Percentiles rank a stretch among this genome's conserved stretches.
These are phyloP conservation scores for Macroglossus sobrinus DNA, from an alignment of 2,113 vertebrate genomes.

Conservation along the genomic window DNA sequence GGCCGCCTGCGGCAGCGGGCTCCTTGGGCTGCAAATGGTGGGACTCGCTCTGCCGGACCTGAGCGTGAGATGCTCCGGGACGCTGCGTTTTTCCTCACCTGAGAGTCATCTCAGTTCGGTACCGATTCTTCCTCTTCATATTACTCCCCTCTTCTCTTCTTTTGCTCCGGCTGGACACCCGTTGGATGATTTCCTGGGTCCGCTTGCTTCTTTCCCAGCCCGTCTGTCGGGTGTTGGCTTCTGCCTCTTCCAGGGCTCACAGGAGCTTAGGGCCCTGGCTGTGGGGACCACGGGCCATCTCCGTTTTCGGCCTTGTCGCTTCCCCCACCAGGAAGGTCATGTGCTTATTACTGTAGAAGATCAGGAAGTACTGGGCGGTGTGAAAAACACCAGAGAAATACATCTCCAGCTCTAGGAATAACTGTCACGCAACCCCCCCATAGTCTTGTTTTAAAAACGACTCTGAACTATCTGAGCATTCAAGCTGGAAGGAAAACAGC, in stretches of 20 bases:
- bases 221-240: accelerated
- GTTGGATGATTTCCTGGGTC: background rate
- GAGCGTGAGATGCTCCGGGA: too few relatives aligned
- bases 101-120: accelerated
- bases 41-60: too few relatives aligned
- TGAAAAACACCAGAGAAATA: too few relatives aligned
- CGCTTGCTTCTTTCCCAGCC: background rate
- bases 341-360: too few relatives aligned
- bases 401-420: accelerated
- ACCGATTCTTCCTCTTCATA: background rate
- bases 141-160: background rate
- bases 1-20: background rate
- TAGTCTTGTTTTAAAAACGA: background rate
- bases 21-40: accelerated
- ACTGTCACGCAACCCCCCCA: accelerated
- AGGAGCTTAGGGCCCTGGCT: background rate
- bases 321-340: too few relatives aligned
- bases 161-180: background rate
- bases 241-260: too few relatives aligned
- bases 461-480: accelerated
- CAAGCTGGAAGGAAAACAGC: background rate
- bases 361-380: too few relatives aligned
- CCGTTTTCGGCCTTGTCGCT: too few relatives aligned
- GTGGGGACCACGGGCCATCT: too few relatives aligned
- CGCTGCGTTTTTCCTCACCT: background rate